Conservation (phyloP, 2,797 vertebrate genomes). For the Eulemur mongoz region DNA sequence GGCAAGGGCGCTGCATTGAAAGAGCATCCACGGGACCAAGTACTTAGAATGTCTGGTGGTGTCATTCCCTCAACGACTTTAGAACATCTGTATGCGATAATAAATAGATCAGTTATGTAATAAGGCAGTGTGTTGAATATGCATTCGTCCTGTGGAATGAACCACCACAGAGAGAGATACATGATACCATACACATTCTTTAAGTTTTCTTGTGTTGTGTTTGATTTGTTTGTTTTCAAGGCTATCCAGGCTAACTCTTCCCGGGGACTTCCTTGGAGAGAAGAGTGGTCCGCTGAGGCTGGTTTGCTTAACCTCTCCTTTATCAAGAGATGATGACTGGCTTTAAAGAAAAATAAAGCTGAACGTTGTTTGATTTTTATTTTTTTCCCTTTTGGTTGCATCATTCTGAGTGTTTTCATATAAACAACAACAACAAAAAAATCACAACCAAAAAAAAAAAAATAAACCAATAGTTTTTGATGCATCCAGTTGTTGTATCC, state of each 20-base stretch:
- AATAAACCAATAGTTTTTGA: slow-evolving; percentile 72
- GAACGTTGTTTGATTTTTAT: slow-evolving; percentile 80
- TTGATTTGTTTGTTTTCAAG: slow-evolving; percentile 91
- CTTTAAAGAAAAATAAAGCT: slow-evolving; percentile 87
- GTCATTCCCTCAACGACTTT: slow-evolving; percentile 83
- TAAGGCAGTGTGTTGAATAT: slow-evolving; percentile 96
- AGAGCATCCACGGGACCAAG: slow-evolving; percentile 82
- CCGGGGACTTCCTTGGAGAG: slow-evolving; percentile 87
- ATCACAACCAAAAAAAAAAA: slow-evolving; percentile 76
- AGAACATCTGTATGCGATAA: slow-evolving; percentile 89
- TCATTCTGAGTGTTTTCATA: slow-evolving; percentile 84
- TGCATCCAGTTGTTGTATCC: slow-evolving; percentile 87
- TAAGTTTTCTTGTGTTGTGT: slow-evolving; percentile 84
- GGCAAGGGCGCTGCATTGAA: slow-evolving; percentile 82
- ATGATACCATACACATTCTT: slow-evolving; percentile 92
- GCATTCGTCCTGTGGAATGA: slow-evolving; percentile 90
- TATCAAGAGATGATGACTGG: slow-evolving; percentile 86
- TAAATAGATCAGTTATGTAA: slow-evolving; percentile 96
- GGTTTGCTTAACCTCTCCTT: slow-evolving; percentile 83
- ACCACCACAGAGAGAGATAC: slow-evolving; percentile 87
- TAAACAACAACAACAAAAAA: slow-evolving; percentile 79
- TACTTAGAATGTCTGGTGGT: slow-evolving; percentile 85
- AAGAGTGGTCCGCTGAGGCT: slow-evolving; percentile 87
- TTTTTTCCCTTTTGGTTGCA: slow-evolving; percentile 82
- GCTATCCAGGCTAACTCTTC: slow-evolving; percentile 92